These are phyloP conservation scores for Drosophila birchii DNA, from an alignment of 2,888 invertebrate species.

Conservation along the genomic window DNA sequence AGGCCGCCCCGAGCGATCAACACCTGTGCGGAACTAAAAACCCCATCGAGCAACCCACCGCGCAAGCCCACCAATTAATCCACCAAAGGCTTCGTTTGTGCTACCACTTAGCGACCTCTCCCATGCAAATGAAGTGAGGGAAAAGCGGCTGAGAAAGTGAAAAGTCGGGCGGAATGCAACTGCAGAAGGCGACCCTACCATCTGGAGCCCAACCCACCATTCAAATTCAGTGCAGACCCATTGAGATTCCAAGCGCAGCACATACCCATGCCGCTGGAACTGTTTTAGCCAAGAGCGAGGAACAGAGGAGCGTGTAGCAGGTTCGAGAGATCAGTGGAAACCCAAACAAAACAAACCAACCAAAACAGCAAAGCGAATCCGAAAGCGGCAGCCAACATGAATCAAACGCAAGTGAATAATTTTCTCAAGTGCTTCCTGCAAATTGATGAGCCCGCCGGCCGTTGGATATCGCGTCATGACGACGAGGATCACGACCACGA, in stretches of 20 bases:
- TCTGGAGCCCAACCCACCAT: slow-evolving; percentile 29
- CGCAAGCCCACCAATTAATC: slow-evolving; percentile 2
- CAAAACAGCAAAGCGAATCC: slow-evolving; percentile 36
- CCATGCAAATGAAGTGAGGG: slow-evolving; percentile 29
- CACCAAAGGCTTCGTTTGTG: slow-evolving; percentile 19
- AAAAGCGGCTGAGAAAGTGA: slow-evolving; percentile 36
- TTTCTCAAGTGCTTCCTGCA: slow-evolving; percentile 77
- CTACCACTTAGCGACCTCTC: slow-evolving; percentile 16
- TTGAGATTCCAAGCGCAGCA: slow-evolving; percentile 37
- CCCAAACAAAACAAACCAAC: slow-evolving; percentile 43
- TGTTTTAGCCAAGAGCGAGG: slow-evolving; percentile 35
- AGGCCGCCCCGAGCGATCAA: slow-evolving; percentile 66
- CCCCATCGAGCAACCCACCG: slow-evolving; percentile 1
- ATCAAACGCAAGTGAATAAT: slow-evolving; percentile 75
- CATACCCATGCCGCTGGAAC: slow-evolving; percentile 32
- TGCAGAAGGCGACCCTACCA: slow-evolving; percentile 25
- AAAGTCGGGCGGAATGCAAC: slow-evolving; percentile 45
- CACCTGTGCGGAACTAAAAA: slow-evolving; percentile 42
- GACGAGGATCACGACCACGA: slow-evolving; percentile 41
- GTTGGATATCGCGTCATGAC: slow-evolving; percentile 46
- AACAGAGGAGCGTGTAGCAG: slow-evolving; percentile 15
- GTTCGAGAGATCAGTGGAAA: slow-evolving; percentile 33
- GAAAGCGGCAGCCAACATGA: slow-evolving; percentile 53
- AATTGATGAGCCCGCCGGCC: slow-evolving; percentile 70
- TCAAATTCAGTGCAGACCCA: slow-evolving; percentile 19